Evolutionary conservation across 2,888 invertebrate genomes (phyloP).

Genomic region (Leptothorax acervorum): DNA sequence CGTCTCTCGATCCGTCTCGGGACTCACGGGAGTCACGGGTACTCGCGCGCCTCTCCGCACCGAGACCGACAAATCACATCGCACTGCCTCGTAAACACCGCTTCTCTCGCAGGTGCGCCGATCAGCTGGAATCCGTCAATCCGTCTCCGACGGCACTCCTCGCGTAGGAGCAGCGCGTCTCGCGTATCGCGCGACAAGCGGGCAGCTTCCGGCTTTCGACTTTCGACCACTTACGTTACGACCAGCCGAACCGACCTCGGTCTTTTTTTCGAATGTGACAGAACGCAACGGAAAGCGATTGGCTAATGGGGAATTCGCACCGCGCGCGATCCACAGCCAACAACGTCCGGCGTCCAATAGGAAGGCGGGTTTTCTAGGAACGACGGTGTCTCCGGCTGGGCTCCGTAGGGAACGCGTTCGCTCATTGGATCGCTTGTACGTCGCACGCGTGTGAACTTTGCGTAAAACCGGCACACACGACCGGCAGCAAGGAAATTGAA

Average conservation of each 20-base stretch:
- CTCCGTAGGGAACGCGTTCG: neutral
- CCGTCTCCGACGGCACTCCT: neutral
- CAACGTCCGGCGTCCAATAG: neutral
- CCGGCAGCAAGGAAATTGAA: neutral
- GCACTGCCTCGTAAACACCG: neutral
- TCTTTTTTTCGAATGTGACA: neutral
- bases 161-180: neutral
- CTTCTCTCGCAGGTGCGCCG: neutral
- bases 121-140: slow-evolving; percentile 2
- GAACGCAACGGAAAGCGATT: neutral
- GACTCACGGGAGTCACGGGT: neutral
- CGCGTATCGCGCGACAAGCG: neutral
- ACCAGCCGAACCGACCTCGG: neutral
- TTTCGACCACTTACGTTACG: neutral
- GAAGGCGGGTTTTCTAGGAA: neutral
- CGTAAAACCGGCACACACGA: neutral
- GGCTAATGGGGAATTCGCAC: no score
- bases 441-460: neutral
- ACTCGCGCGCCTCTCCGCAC: neutral
- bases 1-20: neutral
- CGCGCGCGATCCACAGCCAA: neutral
- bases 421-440: neutral
- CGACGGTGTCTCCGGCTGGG: no score
- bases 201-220: neutral
- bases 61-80: neutral